Percentiles rank a stretch among this genome's conserved stretches.
Evolutionary conservation across 2,888 invertebrate species (phyloP).

Genomic region (Drosophila nr. medialis): DNA sequence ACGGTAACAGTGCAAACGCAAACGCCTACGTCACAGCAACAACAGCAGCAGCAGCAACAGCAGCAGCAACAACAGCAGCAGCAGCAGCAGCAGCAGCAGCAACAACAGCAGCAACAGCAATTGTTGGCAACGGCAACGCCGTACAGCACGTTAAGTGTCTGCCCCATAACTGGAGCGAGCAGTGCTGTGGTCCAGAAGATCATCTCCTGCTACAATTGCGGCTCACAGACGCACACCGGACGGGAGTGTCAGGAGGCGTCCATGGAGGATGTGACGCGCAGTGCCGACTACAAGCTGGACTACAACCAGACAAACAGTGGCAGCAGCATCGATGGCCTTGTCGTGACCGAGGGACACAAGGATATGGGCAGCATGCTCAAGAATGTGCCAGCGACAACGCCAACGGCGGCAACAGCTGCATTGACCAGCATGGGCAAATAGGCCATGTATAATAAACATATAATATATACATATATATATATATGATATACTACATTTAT

Average conservation of each 20-base stretch:
- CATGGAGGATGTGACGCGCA: slow-evolving; percentile 95
- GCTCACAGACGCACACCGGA: slow-evolving; percentile 92
- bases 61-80: slow-evolving; percentile 55
- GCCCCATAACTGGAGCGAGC: slow-evolving; percentile 65
- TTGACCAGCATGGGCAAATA: slow-evolving; percentile 67
- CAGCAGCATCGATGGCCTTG: slow-evolving; percentile 31
- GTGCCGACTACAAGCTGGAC: slow-evolving; percentile 89
- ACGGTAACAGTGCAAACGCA: slow-evolving; percentile 76
- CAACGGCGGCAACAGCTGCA: slow-evolving; percentile 51
- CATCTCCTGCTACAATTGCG: slow-evolving; percentile 95
- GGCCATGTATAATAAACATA: slow-evolving; percentile 32
- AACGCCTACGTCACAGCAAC: slow-evolving; percentile 49
- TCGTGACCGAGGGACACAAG: slow-evolving; percentile 44
- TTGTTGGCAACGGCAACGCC: slow-evolving; percentile 84
- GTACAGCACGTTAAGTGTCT: slow-evolving; percentile 75
- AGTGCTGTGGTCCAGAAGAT: slow-evolving; percentile 67
- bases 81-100: slow-evolving; percentile 53
- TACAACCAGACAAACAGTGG: slow-evolving; percentile 81
- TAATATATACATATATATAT: slow-evolving; percentile 28
- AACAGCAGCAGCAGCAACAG: slow-evolving; percentile 38
- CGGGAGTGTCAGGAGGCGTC: slow-evolving; percentile 95
- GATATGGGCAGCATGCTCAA: slow-evolving; percentile 53
- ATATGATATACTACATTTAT: slow-evolving; percentile 16
- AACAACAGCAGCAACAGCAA: slow-evolving; percentile 55
- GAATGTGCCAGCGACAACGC: slow-evolving; percentile 54